phyloP scores from a whole-genome alignment of 2,888 invertebrate genomes.

The Meloe dianella region DNA sequence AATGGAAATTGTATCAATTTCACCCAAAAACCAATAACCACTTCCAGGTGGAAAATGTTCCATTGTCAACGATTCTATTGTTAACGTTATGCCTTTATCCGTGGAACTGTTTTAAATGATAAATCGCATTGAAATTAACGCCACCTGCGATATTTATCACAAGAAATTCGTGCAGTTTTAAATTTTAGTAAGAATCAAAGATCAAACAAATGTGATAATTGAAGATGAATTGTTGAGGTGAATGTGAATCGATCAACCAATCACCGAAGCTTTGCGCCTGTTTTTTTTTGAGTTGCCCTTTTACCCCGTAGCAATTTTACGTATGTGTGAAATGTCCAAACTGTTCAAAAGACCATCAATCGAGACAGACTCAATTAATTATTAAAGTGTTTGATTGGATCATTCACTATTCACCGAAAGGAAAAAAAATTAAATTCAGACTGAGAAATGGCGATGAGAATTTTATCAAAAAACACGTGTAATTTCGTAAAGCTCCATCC shows the following conservation, averaged over 20 bases:
- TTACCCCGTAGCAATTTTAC: not conserved
- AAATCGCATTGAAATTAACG: constrained; percentile 1
- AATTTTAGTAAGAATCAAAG: not conserved
- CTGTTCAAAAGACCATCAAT: not conserved
- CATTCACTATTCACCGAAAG: not conserved
- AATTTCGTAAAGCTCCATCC: not conserved
- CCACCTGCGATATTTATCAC: not conserved
- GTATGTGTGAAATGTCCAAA: not conserved
- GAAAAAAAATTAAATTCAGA: not conserved
- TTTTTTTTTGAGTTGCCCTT: not conserved
- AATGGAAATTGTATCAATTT: constrained; percentile 3
- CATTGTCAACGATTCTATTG: constrained; percentile 2
- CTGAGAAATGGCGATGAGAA: not conserved
- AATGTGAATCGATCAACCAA: constrained; percentile 29
- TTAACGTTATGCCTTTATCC: not conserved
- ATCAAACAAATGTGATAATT: constrained; percentile 14
- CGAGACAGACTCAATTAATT: not conserved
- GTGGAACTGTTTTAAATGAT: not conserved
- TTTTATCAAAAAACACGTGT: not conserved
- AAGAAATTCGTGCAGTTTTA: not conserved
- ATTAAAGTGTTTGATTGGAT: constrained; percentile 4
- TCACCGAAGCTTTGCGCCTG: not conserved
- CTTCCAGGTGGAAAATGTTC: not conserved
- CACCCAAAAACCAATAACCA: not conserved
- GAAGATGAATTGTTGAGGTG: constrained; percentile 33